These are phyloP conservation scores for Aspidiotus destructor DNA, from an alignment of 2,888 invertebrate species.

Conservation along the genomic window DNA sequence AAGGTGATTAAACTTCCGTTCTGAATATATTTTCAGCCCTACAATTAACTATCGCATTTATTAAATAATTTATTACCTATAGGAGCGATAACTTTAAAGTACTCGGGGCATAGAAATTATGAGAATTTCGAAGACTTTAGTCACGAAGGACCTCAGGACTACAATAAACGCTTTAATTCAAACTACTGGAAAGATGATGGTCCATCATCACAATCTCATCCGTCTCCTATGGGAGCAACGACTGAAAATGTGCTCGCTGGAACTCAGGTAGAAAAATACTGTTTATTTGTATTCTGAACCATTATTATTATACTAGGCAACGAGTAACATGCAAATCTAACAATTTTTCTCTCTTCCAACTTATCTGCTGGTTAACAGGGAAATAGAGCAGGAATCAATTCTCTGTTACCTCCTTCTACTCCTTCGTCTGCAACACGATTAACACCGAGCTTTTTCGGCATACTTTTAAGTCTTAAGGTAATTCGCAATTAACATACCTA, in stretches of 20 bases:
- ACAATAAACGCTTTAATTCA: slow-evolving; percentile 8
- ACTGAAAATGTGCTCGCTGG: slow-evolving; percentile 5
- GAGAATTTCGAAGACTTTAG: slow-evolving; percentile 51
- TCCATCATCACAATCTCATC: slow-evolving; percentile 1
- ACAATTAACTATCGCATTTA: too few relatives aligned
- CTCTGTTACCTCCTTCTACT: slow-evolving; percentile 26
- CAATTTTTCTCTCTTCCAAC: slow-evolving; percentile 5
- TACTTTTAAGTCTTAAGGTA: slow-evolving; percentile 31
- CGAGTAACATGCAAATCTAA: background rate
- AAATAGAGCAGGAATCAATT: slow-evolving; percentile 18
- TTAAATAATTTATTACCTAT: too few relatives aligned
- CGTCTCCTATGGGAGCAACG: slow-evolving; percentile 25
- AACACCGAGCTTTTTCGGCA: slow-evolving; percentile 20
- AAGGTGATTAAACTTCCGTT: background rate
- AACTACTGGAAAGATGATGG: slow-evolving; percentile 10
- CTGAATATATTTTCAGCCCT: background rate
- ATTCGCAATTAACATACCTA: background rate
- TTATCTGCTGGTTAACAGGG: slow-evolving; percentile 11
- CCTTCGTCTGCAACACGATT: slow-evolving; percentile 23
- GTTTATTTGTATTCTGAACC: too few relatives aligned
- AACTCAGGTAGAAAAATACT: slow-evolving; percentile 9
- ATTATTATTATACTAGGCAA: too few relatives aligned
- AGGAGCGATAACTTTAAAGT: slow-evolving; percentile 11
- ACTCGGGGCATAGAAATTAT: slow-evolving; percentile 14
- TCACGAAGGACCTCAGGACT: slow-evolving; percentile 45